Evolutionary conservation across 1,140 invertebrate genomes (phyloP).

Genomic region (Tribolium madens): DNA sequence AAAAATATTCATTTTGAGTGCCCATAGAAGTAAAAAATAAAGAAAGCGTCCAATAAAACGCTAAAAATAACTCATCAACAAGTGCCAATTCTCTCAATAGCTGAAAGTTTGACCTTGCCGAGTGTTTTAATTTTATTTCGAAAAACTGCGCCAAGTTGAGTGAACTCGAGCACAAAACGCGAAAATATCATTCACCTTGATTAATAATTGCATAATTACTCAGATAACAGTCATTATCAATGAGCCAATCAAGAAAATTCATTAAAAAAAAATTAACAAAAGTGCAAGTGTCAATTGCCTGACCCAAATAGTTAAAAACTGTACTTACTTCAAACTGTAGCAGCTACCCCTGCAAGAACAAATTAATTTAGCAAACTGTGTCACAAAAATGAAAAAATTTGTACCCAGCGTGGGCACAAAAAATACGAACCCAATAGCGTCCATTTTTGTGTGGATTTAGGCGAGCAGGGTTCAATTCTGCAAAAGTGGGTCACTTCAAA

Average conservation of each 20-base stretch:
- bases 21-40: not conserved
- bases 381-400: not conserved
- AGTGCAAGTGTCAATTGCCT: not conserved
- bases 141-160: not conserved
- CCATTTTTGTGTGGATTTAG: not conserved
- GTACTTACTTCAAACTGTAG: slow-evolving; percentile 35
- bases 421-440: slow-evolving; percentile 20
- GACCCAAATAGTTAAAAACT: not conserved
- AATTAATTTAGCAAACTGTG: not conserved
- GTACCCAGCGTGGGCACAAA: not conserved
- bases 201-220: not conserved
- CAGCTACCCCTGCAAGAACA: slow-evolving; percentile 23
- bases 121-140: not conserved
- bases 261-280: not conserved
- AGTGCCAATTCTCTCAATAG: not conserved
- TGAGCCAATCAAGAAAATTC: not conserved
- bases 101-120: not conserved
- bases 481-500: not conserved
- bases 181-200: not conserved
- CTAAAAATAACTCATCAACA: not conserved
- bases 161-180: not conserved
- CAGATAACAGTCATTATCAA: not conserved
- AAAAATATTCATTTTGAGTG: no score
- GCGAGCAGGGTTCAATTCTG: not conserved
- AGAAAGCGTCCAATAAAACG: not conserved